Evolutionary conservation across 2,113 vertebrate genomes (phyloP).

Genomic region (Emydura subglobosa): DNA sequence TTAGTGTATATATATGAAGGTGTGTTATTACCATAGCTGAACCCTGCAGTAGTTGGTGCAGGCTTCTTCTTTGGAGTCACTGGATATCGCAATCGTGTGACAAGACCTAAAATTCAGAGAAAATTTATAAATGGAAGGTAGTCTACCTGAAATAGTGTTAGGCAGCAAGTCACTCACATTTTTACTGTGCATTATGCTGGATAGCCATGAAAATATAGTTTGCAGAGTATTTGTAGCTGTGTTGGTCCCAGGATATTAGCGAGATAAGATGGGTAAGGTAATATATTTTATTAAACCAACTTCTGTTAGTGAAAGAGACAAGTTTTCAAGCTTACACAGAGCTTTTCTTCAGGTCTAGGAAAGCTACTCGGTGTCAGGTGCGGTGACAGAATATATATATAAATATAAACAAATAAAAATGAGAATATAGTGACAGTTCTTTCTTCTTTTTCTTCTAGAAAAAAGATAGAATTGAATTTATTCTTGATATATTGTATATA

Average conservation of each 20-base stretch:
- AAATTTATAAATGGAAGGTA: neutral
- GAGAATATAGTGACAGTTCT: neutral
- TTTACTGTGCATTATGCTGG: neutral
- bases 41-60: conserved; percentile 91
- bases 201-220: neutral
- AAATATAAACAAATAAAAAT: neutral
- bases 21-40: conserved; percentile 90
- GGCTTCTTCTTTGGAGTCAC: conserved; percentile 84
- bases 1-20: neutral
- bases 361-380: neutral
- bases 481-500: neutral
- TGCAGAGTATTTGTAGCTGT: neutral
- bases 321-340: neutral
- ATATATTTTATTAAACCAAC: neutral
- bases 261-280: neutral
- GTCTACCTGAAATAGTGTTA: neutral
- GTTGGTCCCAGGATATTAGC: neutral
- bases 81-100: conserved; percentile 90
- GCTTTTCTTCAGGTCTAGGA: neutral
- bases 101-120: conserved; percentile 84
- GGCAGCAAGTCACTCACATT: neutral
- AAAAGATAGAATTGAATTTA: neutral
- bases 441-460: neutral
- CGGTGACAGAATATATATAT: neutral
- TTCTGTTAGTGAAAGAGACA: neutral